Percentiles rank a stretch among this genome's conserved stretches.
Evolutionary conservation across 2,888 invertebrate species (phyloP).

Genomic region (Phorcus lineatus): DNA sequence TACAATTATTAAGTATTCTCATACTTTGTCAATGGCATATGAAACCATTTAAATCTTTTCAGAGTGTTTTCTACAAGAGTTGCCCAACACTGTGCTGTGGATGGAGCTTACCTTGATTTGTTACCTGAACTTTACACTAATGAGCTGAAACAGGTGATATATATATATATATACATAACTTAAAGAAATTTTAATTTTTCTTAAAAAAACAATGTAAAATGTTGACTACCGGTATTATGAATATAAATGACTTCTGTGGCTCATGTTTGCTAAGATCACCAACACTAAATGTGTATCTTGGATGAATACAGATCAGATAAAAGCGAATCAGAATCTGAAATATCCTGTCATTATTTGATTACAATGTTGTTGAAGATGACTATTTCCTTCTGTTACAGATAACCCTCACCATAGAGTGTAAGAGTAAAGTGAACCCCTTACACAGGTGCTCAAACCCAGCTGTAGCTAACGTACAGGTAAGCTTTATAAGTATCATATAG

Average conservation of each 20-base stretch:
- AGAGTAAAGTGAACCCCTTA: constrained; percentile 75
- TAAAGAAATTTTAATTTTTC: too few species aligned
- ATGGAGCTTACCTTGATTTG: constrained; percentile 81
- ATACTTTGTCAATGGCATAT: too few species aligned
- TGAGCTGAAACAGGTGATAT: constrained; percentile 77
- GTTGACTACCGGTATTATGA: too few species aligned
- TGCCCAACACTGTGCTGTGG: constrained; percentile 82
- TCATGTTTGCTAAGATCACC: too few species aligned
- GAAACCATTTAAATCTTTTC: constrained; percentile 44
- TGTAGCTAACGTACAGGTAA: constrained; percentile 79
- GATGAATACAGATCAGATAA: too few species aligned
- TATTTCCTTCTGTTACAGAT: constrained; percentile 64
- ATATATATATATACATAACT: too few species aligned
- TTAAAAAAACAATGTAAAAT: too few species aligned
- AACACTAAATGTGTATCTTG: too few species aligned
- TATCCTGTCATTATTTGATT: too few species aligned
- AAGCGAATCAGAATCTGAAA: too few species aligned
- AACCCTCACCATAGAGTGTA: constrained; percentile 74
- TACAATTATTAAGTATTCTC: too few species aligned
- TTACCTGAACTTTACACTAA: constrained; percentile 80
- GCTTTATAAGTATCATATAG: background rate
- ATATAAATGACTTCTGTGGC: too few species aligned
- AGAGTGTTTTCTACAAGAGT: constrained; percentile 81
- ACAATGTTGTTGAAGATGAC: background rate
- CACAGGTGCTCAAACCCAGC: constrained; percentile 81